Evolutionary conservation across 2,888 invertebrate species (phyloP).

Genomic region (Ligdia adustata): DNA sequence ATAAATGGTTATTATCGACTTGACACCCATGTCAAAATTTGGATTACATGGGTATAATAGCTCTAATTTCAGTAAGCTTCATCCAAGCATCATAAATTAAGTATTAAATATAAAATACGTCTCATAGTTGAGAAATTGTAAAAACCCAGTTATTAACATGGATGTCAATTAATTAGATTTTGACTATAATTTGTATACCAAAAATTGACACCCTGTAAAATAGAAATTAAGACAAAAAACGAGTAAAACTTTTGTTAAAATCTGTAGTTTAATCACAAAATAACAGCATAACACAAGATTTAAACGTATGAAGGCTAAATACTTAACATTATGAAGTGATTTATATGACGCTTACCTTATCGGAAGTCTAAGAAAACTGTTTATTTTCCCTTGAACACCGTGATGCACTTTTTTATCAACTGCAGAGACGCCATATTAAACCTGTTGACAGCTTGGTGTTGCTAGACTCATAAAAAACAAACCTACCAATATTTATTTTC

Average conservation of each 20-base stretch:
- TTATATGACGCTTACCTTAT: not conserved
- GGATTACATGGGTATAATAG: not conserved
- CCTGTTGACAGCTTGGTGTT: not conserved
- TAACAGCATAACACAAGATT: not conserved
- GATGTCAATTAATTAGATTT: not conserved
- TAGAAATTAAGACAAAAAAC: not conserved
- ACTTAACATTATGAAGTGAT: not conserved
- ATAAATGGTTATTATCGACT: not conserved
- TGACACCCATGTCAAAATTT: not conserved
- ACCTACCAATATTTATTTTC: not conserved
- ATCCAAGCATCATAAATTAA: not conserved
- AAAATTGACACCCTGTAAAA: not conserved
- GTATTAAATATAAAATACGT: not conserved
- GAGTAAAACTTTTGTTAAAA: not conserved
- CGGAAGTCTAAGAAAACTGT: not conserved
- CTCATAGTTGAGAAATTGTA: not conserved
- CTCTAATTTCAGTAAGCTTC: not conserved
- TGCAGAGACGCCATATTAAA: not conserved
- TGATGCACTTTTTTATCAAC: not conserved
- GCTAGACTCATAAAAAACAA: not conserved
- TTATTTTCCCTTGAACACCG: not conserved
- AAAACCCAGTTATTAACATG: not conserved
- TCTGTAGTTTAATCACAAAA: not conserved
- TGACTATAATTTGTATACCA: not conserved
- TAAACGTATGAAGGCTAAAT: not conserved